Percentiles rank a stretch among this genome's conserved stretches.
These are phyloP conservation scores for Scolopax mira DNA, from an alignment of 2,113 vertebrate genomes.

Conservation along the genomic window DNA sequence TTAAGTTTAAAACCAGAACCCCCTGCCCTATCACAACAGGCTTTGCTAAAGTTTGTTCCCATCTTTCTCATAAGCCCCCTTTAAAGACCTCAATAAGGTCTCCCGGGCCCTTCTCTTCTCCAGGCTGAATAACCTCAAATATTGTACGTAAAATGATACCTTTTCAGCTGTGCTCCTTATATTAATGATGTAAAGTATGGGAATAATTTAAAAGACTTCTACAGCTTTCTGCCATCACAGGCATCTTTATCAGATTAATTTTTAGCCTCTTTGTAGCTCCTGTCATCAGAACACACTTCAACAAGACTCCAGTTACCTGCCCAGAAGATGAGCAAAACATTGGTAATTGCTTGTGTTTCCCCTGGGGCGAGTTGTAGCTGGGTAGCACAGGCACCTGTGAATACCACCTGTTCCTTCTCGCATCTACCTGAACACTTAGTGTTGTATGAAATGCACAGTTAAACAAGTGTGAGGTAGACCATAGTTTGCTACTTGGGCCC, in stretches of 20 bases:
- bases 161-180: not conserved
- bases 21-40: not conserved
- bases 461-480: not conserved
- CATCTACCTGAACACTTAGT: rapidly evolving
- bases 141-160: not conserved
- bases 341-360: not conserved
- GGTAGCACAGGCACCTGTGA: not conserved
- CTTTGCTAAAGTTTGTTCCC: not conserved
- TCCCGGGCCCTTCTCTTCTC: not conserved
- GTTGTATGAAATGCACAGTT: not conserved
- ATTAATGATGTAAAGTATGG: not conserved
- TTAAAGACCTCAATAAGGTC: not conserved
- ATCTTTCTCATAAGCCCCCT: not conserved
- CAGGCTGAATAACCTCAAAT: not conserved
- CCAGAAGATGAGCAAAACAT: not conserved
- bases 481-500: not conserved
- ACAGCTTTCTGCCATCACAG: not conserved
- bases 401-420: not conserved
- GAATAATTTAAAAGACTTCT: not conserved
- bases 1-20: not conserved
- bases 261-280: not conserved
- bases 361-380: not conserved
- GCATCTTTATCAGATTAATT: not conserved
- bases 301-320: not conserved
- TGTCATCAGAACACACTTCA: not conserved